Evolutionary conservation across 2,888 invertebrate genomes (phyloP), one percentile per base, ranked within the genome.

Genomic region (Phyllotreta striolata): DNA sequence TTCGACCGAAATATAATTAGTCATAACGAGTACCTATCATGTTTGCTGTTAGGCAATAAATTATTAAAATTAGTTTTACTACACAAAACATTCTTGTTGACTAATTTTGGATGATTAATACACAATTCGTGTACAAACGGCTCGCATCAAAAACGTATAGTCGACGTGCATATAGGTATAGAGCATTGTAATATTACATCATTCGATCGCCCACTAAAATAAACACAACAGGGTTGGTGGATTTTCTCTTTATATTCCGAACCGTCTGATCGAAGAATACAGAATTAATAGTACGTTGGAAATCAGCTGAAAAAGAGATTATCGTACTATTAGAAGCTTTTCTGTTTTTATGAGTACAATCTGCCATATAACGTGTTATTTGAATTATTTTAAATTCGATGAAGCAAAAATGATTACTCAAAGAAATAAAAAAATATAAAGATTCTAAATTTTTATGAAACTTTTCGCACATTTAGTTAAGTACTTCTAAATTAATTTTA

Each of bases 21-120:
- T 55, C 49, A 55, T 66, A 64, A 62, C 62, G 58, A 64, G 54
- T 49, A 49, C 35, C 35, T 14, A n/a, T 35, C 60, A 44, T 66
- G 64, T 69, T 67, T 66, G 63, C 61, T 43, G 56, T 57, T 46
- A 49, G 38, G 59, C 54, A 61, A 67, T 69, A 65, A 69, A 69
- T 66, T 63, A 61, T 46, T 52, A 34, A 62, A 67, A 69, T 66
- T 65, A 68, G 62, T 64, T 67, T 40, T 47, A 64, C 60, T 64
- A 64, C 63, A 69, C 69, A 69, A 67, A 65, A 67, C 67, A 69
- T 62, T 65, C 67, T 66, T 66, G 69, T 69, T 66, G 64, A 69
- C 69, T 62, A 67, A 69, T 67, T 62, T 56, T 44, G 65, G 67
- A 69, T 67, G 67, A 69, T 69, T 67, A 69, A 67, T 64, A 69